phyloP scores from a whole-genome alignment of 2,797 vertebrate species.

The Phataginus tetradactyla region DNA sequence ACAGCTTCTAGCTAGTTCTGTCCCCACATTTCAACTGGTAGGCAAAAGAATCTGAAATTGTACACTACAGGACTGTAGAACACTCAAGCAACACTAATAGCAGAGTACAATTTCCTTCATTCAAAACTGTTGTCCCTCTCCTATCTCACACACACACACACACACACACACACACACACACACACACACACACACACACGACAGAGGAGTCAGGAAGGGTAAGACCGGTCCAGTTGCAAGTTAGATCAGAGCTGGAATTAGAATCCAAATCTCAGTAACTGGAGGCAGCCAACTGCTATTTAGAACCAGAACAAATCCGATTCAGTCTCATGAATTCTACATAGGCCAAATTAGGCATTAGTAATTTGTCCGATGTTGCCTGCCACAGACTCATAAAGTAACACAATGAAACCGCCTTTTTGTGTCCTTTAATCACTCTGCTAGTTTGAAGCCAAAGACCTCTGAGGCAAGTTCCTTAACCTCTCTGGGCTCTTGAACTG shows the following conservation, averaged over 20 bases:
- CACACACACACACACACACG: background rate
- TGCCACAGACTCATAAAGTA: background rate
- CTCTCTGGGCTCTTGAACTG: background rate
- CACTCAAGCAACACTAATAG: background rate
- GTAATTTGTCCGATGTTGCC: background rate
- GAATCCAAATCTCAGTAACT: conserved; percentile 38
- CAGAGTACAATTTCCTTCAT: background rate
- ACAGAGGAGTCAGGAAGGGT: background rate
- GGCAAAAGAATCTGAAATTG: background rate
- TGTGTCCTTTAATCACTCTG: background rate
- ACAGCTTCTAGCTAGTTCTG: background rate
- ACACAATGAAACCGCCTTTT: background rate
- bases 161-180: background rate
- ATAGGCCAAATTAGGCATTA: background rate
- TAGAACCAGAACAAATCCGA: background rate
- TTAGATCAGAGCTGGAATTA: conserved; percentile 58
- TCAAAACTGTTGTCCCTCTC: background rate
- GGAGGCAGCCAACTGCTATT: background rate
- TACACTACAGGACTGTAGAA: background rate
- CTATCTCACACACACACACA: background rate
- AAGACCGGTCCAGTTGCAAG: background rate
- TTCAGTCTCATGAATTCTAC: background rate
- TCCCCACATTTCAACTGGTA: background rate
- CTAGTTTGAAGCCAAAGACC: background rate
- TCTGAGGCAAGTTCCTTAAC: background rate